Base-by-base conservation (phyloP, 2,888 invertebrate genomes). In the Pristionchus japonicus region DNA sequence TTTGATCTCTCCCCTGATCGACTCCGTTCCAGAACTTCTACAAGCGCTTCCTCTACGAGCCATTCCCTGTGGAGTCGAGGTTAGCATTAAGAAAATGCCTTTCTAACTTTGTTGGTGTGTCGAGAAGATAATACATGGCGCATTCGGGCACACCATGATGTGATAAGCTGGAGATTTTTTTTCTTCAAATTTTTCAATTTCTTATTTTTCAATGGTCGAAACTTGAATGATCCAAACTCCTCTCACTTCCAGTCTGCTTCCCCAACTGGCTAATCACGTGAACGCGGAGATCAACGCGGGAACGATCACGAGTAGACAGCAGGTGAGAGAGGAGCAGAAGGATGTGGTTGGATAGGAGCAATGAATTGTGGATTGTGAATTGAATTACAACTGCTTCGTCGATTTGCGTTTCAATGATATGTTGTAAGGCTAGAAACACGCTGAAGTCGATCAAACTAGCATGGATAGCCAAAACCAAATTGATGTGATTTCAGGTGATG, bases 1-100 rank as follows among this genome's bases (percentile, higher is more conserved):
- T n/a, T n/a, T n/a, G n/a, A n/a, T n/a, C n/a, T n/a, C n/a, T n/a
- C n/a, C n/a, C n/a, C n/a, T n/a, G n/a, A n/a, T n/a, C 1, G 27
- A 40, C 4, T 57, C 9, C 9, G 27, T 99, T 99, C 95, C 99
- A 99, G 95, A 97, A 97, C 95, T 99, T 99, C 95, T 99, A 99
- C 95, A 98, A 98, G 95, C 98, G 98, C 95, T 99, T 99, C 95
- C 95, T 99, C 0, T 99, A 99, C 95, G 98, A 99, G 95, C 99
- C 99, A 0, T 99, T 99, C 95, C 99, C 99, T 0, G 99, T 99
- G 0, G 99, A 99, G 95, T 99, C 99, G 0, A 95, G 95, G 95
- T 95, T 89, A 88, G 80, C 49, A 31, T 47, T 47, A 13, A 23
- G 52, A 17, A 11, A 17, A 70, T 34, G 15, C n/a, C n/a, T n/a